Percentiles rank a stretch among this genome's conserved stretches.
Evolutionary conservation across 2,113 vertebrate species (phyloP).

Genomic region (Centropristis striata): DNA sequence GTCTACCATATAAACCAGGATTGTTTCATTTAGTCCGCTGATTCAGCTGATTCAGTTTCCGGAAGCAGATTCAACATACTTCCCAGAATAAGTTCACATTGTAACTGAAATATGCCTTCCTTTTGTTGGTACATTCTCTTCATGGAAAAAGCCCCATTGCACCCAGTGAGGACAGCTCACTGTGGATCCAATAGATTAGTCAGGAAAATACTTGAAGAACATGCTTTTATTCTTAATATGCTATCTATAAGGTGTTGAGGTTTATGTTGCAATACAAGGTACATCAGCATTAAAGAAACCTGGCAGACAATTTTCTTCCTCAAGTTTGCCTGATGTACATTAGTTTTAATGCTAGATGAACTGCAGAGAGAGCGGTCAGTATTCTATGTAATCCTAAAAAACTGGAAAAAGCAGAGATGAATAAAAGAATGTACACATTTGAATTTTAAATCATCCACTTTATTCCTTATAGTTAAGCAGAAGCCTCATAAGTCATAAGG

Average conservation of each 20-base stretch:
- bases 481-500: not conserved
- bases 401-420: not conserved
- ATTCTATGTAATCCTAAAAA: not conserved
- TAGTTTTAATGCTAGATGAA: not conserved
- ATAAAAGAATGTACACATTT: not conserved
- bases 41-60: no score
- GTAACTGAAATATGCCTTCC: no score
- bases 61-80: no score
- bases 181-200: not conserved
- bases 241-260: not conserved
- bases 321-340: no score
- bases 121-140: no score
- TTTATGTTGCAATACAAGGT: not conserved
- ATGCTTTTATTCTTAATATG: not conserved
- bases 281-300: not conserved
- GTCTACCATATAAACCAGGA: no score
- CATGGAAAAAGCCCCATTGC: no score
- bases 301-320: not conserved
- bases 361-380: not conserved
- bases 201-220: no score
- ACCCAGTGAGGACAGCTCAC: not conserved
- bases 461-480: constrained; percentile 10
- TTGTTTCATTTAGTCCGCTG: no score
- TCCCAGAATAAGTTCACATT: no score
- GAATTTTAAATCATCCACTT: constrained; percentile 1